Percentiles rank a stretch among this genome's conserved stretches.
phyloP scores from a whole-genome alignment of 2,113 vertebrate species.

The Rhinolophus ferrumequinum region DNA sequence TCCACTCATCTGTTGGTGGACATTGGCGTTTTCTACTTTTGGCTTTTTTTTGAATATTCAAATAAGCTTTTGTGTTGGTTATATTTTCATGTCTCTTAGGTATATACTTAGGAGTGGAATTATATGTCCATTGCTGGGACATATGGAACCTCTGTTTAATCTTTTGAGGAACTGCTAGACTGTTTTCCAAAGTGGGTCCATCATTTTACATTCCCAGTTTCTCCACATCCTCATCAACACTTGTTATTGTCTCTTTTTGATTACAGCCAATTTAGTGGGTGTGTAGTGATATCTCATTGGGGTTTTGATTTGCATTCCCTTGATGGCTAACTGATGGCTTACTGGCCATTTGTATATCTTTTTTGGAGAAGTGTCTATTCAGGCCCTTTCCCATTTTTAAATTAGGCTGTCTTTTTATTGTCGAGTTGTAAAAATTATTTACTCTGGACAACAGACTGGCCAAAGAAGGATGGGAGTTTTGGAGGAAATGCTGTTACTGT shows the following conservation, averaged over 20 bases:
- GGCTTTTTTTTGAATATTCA: background rate
- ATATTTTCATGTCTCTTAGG: background rate
- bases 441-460: background rate
- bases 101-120: background rate
- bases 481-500: background rate
- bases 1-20: background rate
- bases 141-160: background rate
- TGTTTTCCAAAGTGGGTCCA: background rate
- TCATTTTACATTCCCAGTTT: background rate
- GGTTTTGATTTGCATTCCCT: slow-evolving; percentile 8
- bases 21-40: background rate
- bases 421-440: background rate
- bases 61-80: background rate
- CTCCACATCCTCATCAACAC: background rate
- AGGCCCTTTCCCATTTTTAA: background rate
- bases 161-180: background rate
- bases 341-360: background rate
- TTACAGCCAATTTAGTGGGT: background rate
- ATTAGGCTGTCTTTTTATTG: background rate
- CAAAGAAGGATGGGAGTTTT: background rate
- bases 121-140: background rate
- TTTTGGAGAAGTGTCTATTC: background rate
- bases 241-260: background rate
- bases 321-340: background rate
- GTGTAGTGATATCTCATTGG: background rate